Percentiles rank a stretch among this genome's conserved stretches.
phyloP scores from a whole-genome alignment of 2,113 vertebrate species.

The Axis porcinus region DNA sequence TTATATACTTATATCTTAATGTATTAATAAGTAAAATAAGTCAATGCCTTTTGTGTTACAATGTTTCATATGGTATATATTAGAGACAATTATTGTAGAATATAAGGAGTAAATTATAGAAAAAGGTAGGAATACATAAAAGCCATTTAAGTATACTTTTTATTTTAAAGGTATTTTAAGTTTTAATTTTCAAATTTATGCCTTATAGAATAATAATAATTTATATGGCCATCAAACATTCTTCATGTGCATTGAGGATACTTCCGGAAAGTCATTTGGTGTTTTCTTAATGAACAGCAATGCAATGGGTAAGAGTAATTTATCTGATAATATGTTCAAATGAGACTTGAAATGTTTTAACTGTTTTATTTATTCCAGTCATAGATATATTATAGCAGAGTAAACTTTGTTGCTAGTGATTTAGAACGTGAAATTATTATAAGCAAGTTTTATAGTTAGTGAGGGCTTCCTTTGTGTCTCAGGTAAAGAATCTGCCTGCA shows the following conservation, averaged over 20 bases:
- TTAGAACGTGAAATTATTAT: neutral
- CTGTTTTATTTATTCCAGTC: neutral
- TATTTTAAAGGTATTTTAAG: neutral
- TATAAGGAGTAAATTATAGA: neutral
- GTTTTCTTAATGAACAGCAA: slow-evolving; percentile 98
- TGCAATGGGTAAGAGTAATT: slow-evolving; percentile 90
- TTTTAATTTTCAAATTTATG: neutral
- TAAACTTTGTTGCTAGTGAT: neutral
- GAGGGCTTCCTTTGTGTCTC: neutral
- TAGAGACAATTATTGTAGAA: neutral
- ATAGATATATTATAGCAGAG: neutral
- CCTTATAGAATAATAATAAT: slow-evolving; percentile 84
- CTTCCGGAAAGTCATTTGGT: slow-evolving; percentile 90
- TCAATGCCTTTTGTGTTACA: neutral
- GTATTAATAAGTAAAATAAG: neutral
- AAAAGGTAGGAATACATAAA: neutral
- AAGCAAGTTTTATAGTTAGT: neutral
- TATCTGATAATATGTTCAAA: neutral
- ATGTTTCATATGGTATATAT: neutral
- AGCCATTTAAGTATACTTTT: neutral
- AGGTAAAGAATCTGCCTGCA: neutral
- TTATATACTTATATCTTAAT: neutral
- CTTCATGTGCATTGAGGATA: slow-evolving; percentile 92
- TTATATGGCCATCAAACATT: slow-evolving; percentile 94
- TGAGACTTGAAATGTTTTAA: neutral